These are phyloP conservation scores for Tachystola acroxantha DNA, from an alignment of 2,888 invertebrate genomes.

Conservation along the genomic window DNA sequence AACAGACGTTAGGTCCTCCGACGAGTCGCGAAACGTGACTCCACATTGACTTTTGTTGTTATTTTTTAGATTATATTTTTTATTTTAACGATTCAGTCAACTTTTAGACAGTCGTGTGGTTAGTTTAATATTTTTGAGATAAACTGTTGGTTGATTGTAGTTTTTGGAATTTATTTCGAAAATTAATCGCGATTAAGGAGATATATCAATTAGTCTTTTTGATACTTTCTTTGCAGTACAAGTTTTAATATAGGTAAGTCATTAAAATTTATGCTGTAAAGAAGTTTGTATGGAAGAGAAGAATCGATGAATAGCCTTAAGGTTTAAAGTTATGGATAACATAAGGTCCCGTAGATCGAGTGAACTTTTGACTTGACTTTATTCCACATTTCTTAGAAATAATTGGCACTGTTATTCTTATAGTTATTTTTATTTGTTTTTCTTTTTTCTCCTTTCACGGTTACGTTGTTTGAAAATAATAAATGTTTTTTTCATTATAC, in stretches of 20 bases:
- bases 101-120: constrained; percentile 52
- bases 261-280: no score
- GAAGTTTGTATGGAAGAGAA: no score
- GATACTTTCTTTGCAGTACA: no score
- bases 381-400: constrained; percentile 43
- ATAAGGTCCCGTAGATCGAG: constrained; percentile 12
- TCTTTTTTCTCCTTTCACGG: constrained; percentile 47
- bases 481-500: constrained; percentile 64
- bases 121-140: constrained; percentile 52
- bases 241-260: no score
- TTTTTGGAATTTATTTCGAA: constrained; percentile 8
- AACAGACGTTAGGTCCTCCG: constrained; percentile 31
- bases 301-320: no score
- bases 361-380: constrained; percentile 10
- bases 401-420: constrained; percentile 73
- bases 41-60: constrained; percentile 58
- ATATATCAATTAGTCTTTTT: no score
- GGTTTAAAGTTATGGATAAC: constrained; percentile 4
- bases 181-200: background rate
- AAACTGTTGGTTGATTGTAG: constrained; percentile 36
- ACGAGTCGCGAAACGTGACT: constrained; percentile 41
- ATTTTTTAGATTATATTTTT: constrained; percentile 70
- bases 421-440: constrained; percentile 61
- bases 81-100: constrained; percentile 58
- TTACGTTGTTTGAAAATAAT: constrained; percentile 64